Evolutionary conservation across 2,113 vertebrate species (phyloP).

Genomic region (Chamaea fasciata): DNA sequence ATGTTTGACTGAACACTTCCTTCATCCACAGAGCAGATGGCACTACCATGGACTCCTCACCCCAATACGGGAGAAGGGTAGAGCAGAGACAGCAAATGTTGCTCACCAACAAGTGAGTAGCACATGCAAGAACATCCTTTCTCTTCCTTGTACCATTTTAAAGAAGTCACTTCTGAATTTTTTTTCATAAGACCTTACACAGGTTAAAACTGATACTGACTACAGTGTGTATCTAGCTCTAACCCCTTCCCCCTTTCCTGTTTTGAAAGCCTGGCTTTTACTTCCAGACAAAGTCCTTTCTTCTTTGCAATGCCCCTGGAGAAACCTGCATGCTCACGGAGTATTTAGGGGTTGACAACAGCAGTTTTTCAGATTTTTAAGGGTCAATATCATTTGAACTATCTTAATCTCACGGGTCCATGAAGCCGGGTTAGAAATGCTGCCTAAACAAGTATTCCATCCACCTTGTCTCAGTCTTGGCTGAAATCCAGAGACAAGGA

Average conservation of each 20-base stretch:
- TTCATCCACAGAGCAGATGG: background rate
- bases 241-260: background rate
- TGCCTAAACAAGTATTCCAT: background rate
- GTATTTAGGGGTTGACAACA: background rate
- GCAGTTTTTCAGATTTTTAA: background rate
- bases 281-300: background rate
- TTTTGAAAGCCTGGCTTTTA: background rate
- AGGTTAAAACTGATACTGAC: background rate
- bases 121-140: background rate
- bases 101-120: background rate
- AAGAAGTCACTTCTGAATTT: background rate
- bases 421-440: background rate
- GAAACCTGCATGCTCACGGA: background rate
- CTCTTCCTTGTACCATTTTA: background rate
- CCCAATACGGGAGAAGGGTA: background rate
- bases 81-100: background rate
- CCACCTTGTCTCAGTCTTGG: background rate
- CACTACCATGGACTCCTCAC: background rate
- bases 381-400: constrained; percentile 4
- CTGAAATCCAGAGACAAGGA: constrained; percentile 2
- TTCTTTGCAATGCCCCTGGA: background rate
- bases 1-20: background rate
- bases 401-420: background rate
- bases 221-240: background rate
- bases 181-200: background rate